phyloP scores from a whole-genome alignment of 2,113 vertebrate species.

The Oriolus oriolus region DNA sequence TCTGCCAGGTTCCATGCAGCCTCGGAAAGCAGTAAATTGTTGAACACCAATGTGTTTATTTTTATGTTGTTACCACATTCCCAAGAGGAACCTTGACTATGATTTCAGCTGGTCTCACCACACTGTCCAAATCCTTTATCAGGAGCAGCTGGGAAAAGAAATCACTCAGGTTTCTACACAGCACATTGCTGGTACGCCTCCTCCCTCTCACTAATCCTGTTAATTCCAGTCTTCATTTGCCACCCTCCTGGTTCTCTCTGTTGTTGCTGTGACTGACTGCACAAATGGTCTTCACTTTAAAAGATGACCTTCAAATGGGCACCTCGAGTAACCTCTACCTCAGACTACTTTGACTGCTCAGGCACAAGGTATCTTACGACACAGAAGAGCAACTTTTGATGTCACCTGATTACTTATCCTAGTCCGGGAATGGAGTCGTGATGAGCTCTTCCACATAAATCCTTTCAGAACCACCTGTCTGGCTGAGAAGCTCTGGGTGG shows the following conservation, averaged over 20 bases:
- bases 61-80: constrained; percentile 56
- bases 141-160: constrained; percentile 71
- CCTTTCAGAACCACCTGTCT: not conserved
- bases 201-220: constrained; percentile 50
- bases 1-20: not conserved
- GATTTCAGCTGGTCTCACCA: constrained; percentile 65
- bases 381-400: not conserved
- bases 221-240: constrained; percentile 46
- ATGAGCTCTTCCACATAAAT: not conserved
- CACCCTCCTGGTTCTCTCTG: not conserved
- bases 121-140: constrained; percentile 59
- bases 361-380: not conserved
- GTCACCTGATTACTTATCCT: not conserved
- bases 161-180: constrained; percentile 38
- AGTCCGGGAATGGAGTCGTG: not conserved
- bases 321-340: constrained; percentile 52
- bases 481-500: not conserved
- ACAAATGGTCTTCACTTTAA: constrained; percentile 67
- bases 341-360: not conserved
- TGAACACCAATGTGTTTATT: constrained; percentile 57
- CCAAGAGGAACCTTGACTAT: constrained; percentile 46
- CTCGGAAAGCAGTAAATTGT: constrained; percentile 37
- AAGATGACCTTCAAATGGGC: constrained; percentile 54
- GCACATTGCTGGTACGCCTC: not conserved
- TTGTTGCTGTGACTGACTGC: constrained; percentile 44